These are phyloP conservation scores for Zophobas atratus DNA, from an alignment of 1,140 invertebrate genomes.

Conservation along the genomic window DNA sequence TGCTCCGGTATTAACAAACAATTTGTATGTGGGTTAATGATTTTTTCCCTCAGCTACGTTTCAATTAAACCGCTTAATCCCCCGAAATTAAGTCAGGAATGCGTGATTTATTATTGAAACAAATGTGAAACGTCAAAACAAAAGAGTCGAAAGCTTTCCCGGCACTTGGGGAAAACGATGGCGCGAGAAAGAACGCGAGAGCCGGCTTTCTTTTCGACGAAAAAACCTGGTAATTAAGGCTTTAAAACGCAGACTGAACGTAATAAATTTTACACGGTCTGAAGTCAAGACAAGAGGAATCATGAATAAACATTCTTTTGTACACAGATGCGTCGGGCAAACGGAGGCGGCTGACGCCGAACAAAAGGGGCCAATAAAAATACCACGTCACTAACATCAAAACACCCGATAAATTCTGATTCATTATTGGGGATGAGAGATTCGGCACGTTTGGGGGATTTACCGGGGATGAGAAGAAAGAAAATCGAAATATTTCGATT, in stretches of 20 bases:
- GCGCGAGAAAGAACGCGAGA: slow-evolving; percentile 2
- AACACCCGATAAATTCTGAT: slow-evolving; percentile 46
- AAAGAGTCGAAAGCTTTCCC: slow-evolving; percentile 18
- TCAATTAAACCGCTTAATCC: slow-evolving; percentile 31
- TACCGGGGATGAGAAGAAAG: not conserved
- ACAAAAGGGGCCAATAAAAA: slow-evolving; percentile 46
- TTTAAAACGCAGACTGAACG: slow-evolving; percentile 45
- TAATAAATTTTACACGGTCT: slow-evolving; percentile 46
- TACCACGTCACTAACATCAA: slow-evolving; percentile 47
- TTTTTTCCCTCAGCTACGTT: slow-evolving; percentile 9
- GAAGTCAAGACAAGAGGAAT: slow-evolving; percentile 39
- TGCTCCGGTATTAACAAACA: slow-evolving; percentile 38
- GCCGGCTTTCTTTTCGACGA: not conserved
- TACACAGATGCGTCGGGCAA: slow-evolving; percentile 42
- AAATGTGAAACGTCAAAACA: slow-evolving; percentile 37
- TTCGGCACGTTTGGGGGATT: slow-evolving; percentile 8
- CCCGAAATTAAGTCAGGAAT: slow-evolving; percentile 25
- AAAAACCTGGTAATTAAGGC: slow-evolving; percentile 44
- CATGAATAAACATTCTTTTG: slow-evolving; percentile 48
- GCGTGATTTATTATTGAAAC: slow-evolving; percentile 41
- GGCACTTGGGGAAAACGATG: not conserved
- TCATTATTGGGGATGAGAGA: slow-evolving; percentile 34
- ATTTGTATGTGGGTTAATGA: slow-evolving; percentile 41
- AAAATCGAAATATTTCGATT: not conserved
- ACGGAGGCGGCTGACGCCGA: slow-evolving; percentile 34